Conservation (phyloP, 2,113 vertebrate genomes). For the Chroicocephalus ridibundus region DNA sequence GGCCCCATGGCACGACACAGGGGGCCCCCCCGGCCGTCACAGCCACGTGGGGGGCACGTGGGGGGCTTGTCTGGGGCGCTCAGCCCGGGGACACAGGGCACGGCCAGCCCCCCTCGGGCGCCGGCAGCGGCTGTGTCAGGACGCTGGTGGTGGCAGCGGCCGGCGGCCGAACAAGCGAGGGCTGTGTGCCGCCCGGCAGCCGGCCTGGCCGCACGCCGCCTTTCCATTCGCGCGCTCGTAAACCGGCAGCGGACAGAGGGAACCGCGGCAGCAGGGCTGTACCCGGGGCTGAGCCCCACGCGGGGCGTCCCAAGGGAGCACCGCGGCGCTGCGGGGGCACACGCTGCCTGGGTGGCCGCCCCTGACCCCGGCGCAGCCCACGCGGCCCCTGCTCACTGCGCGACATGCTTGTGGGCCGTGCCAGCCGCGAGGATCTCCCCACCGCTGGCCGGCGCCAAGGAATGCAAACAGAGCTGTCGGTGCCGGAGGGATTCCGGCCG, state of each 20-base stretch:
- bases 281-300: background rate
- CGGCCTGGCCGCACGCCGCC: background rate
- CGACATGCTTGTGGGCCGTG: background rate
- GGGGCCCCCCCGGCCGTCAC: fast-evolving
- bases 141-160: background rate
- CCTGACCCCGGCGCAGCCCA: background rate
- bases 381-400: fast-evolving
- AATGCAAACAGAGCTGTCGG: background rate
- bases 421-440: background rate
- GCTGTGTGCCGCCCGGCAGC: background rate
- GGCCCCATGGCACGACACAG: background rate
- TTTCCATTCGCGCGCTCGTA: background rate
- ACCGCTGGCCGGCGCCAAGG: background rate
- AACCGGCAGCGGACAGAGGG: background rate
- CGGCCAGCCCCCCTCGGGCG: background rate
- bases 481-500: background rate
- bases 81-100: fast-evolving
- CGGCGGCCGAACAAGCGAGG: background rate
- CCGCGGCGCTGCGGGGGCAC: background rate
- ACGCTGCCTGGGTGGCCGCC: background rate
- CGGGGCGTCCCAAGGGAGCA: background rate
- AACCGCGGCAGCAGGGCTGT: background rate
- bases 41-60: fast-evolving
- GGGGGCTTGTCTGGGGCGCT: background rate
- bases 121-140: background rate